A percentile compares a stretch with the other conserved stretches of the same genome.
phyloP scores from a whole-genome alignment of 2,797 vertebrate genomes.

The Novumbra hubbsi region DNA sequence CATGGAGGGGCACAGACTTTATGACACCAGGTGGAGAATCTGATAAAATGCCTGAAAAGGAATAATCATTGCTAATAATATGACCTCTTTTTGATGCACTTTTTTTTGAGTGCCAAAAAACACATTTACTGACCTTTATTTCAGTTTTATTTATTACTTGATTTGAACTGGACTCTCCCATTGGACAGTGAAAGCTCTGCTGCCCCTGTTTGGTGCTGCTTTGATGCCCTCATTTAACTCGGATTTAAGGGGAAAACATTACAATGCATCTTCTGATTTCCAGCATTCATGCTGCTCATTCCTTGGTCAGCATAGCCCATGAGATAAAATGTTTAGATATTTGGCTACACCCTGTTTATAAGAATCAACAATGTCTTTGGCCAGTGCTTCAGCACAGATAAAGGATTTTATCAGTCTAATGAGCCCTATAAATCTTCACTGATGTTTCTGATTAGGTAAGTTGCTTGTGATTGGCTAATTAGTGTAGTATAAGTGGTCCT shows the following conservation, averaged over 20 bases:
- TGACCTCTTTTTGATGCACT: not conserved
- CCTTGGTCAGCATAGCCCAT: constrained; percentile 25
- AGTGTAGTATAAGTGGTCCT: constrained; percentile 63
- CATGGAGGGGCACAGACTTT: constrained; percentile 12
- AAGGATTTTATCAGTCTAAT: constrained; percentile 63
- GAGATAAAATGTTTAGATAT: constrained; percentile 37
- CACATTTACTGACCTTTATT: too few relatives aligned
- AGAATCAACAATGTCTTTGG: constrained; percentile 18
- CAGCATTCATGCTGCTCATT: constrained; percentile 11
- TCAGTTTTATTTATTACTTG: too few relatives aligned
- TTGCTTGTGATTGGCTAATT: constrained; percentile 68
- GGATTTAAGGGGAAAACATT: not conserved
- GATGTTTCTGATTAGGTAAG: constrained; percentile 68
- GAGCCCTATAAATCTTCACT: constrained; percentile 70
- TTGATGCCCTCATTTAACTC: constrained; percentile 18
- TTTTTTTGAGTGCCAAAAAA: constrained; percentile 55
- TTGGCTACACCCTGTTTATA: constrained; percentile 21
- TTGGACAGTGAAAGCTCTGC: constrained; percentile 37
- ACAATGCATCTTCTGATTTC: constrained; percentile 12
- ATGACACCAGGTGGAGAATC: not conserved
- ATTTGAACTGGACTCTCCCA: constrained; percentile 41
- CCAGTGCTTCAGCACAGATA: constrained; percentile 32
- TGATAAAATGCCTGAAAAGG: not conserved
- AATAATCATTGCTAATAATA: not conserved
- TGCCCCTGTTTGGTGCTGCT: constrained; percentile 44